Evolutionary conservation across 2,113 vertebrate genomes (phyloP), one percentile per base, ranked within the genome.

Genomic region (Rhabdomys dilectus): DNA sequence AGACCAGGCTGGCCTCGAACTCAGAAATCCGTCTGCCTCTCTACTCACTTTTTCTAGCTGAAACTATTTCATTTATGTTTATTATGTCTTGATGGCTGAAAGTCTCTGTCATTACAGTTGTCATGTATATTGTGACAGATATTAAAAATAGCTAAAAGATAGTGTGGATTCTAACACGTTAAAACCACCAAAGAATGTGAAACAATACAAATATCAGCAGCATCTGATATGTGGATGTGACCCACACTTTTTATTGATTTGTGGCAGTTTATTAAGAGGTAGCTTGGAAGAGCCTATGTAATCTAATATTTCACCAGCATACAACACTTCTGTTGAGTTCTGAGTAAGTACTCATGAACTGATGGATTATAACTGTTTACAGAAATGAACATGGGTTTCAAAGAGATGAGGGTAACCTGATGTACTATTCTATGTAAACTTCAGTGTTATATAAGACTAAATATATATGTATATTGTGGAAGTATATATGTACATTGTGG

Each of bases 41-140:
- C 51, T 45, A 86, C 0, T n/a, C 34, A 80, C 2, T 60, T 87
- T 73, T 78, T 5, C 64, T 89, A 94, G 21, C 26, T 88, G 6
- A 93, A 51, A 26, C 19, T 90, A 93, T 78, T 88, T 88, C 39
- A 13, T 93, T 93, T n/a, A 45, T 56, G 89, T 62, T 10, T 91
- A 19, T 93, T 62, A 70, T 5, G 45, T n/a, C 11, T 13, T 84
- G 42, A 16, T 48, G 70, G 4, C 1, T 72, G 8, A 3, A 87
- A 93, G 62, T 91, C 51, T 10, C 72, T 91, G 26, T 93, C 45
- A 76, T 78, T 88, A 45, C 15, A 68, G 48, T 93, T 90, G 73
- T 70, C 29, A 88, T 42, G 75, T 51, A 78, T 3, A 31, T 53
- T 34, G 3, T 34, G 76, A 78, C 15, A 80, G 34, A 80, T 53